Percentiles rank a stretch among this genome's conserved stretches.
phyloP scores from a whole-genome alignment of 2,888 invertebrate genomes.

The Augochlorella aurata region DNA sequence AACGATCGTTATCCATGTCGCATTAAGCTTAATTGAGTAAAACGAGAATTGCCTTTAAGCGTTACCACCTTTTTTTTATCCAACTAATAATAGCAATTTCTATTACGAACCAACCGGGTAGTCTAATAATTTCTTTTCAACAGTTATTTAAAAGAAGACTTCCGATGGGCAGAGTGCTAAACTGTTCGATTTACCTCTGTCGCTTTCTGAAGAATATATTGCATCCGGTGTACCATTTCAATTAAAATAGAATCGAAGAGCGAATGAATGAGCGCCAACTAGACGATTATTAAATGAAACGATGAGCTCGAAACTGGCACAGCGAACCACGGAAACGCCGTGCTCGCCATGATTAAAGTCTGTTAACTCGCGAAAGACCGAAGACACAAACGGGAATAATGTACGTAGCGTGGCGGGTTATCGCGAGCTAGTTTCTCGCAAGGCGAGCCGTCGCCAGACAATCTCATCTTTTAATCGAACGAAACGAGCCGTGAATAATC shows the following conservation, averaged over 20 bases:
- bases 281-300: background rate
- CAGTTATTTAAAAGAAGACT: background rate
- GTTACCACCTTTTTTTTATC: too few species aligned
- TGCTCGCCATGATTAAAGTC: background rate
- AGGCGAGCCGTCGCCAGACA: slow-evolving; percentile 2
- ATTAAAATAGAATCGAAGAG: background rate
- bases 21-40: too few species aligned
- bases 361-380: slow-evolving; percentile 1
- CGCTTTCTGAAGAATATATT: background rate
- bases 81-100: too few species aligned
- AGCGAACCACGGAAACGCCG: background rate
- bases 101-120: too few species aligned
- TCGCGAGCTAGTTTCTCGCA: background rate
- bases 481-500: slow-evolving; percentile 45
- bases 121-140: too few species aligned
- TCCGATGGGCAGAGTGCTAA: background rate
- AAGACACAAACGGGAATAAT: slow-evolving; percentile 11
- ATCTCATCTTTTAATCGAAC: slow-evolving; percentile 47
- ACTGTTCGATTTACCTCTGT: background rate
- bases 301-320: background rate
- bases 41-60: too few species aligned
- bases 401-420: slow-evolving; percentile 18
- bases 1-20: too few species aligned
- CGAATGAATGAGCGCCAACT: background rate
- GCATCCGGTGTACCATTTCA: background rate